Evolutionary conservation across 2,113 vertebrate species (phyloP), one percentile per base, ranked within the genome.

Genomic region (Chamaea fasciata): DNA sequence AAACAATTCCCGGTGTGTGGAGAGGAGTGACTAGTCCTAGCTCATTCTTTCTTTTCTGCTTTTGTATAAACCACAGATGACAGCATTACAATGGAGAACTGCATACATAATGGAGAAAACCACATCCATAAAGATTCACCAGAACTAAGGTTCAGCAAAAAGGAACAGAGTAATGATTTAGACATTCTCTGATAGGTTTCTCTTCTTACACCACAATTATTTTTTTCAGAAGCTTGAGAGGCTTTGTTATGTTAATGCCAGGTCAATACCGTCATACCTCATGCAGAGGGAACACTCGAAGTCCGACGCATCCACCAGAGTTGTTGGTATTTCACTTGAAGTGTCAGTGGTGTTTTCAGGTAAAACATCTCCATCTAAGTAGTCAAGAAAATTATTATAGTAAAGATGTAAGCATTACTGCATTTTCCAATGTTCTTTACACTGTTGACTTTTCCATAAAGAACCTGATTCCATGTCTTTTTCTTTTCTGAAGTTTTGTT

Each of bases 281-380:
- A 99, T 99, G 92, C 99, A 99, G 63, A 99, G 98, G 33, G 99
- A 99, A 92, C 99, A 99, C 97, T 99, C 99, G 82, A 99, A 97
- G 93, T 99, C 99, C 26, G 98, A 98, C 0, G 98, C 98, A 96
- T 99, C 99, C 94, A 99, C 82, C 37, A 98, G 97, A 67, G 98
- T 91, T 27, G 92, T 73, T 35, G 98, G 97, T 93, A 98, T 89
- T 60, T 92, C 94, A 96, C 97, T 93, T 12, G 83, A 78, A 55
- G 94, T 52, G 26, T 81, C 9, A 6, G 70, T 22, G 7, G 75
- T 56, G 44, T 53, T 90, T 86, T 95, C 97, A 83, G 89, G 94
- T 52, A 90, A 79, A 92, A 89, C 92, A 68, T 92, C 83, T 24
- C 88, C 95, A 94, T 98, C 99, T 99, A 96, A 91, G 91, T 41